Evolutionary conservation across 2,888 invertebrate genomes (phyloP), one percentile per base, ranked within the genome.

Genomic region (Aromia moschata): DNA sequence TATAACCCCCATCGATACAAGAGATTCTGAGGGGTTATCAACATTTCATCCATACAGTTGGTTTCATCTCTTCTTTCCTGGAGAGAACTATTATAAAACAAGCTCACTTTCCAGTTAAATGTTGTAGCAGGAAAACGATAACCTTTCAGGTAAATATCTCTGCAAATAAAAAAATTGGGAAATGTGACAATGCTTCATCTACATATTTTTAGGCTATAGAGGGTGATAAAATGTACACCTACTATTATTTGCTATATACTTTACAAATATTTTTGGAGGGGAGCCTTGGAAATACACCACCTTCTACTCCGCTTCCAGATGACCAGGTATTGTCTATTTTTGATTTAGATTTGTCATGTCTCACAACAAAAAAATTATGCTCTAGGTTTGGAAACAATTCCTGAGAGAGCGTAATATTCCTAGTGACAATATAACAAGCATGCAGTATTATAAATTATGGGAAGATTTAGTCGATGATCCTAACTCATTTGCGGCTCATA

Each of bases 171-270:
- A 7, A 33, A 7, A 33, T 33, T n/a, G n/a, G n/a, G n/a, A n/a
- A n/a, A 44, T 18, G 17, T 52, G n/a, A 14, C 10, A 38, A 41
- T 40, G 9, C 2, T 0, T 20, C 20, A 5, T 7, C 14, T 36
- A 45, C 51, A 46, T 55, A 57, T 75, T 79, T 72, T 61, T 70
- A 82, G 79, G 80, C 82, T 14, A 79, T 79, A 33, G 84, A 85
- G 64, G 74, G 80, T 2, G 83, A 83, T 62, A 84, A 82, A 76
- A 81, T 85, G 76, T 81, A 84, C 58, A 83, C 81, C 7, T 80
- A 83, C 56, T 76, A 84, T 70, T 86, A 85, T 74, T 74, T 86
- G 47, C 71, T 86, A n/a, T 84, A 86, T 67, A 79, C 80, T 49
- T 65, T 86, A 37, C 79, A 83, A 68, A 74, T 84, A 30, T 83